These are phyloP conservation scores for Sphaeridia pumilis DNA, from an alignment of 2,888 invertebrate genomes.

Conservation along the genomic window DNA sequence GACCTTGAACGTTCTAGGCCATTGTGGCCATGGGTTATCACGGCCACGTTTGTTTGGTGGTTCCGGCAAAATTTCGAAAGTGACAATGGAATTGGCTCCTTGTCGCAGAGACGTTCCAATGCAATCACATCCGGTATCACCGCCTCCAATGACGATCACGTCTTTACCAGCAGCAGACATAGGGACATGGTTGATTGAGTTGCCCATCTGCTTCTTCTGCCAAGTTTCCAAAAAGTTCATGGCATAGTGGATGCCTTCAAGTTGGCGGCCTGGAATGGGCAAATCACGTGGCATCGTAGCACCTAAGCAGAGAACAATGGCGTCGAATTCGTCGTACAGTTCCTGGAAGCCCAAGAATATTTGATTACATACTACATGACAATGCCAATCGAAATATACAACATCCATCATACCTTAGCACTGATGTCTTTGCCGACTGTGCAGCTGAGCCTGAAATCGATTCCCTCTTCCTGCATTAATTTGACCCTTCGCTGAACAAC, in stretches of 20 bases:
- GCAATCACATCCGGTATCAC: slow-evolving; percentile 92
- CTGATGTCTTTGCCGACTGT: slow-evolving; percentile 85
- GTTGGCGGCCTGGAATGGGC: slow-evolving; percentile 69
- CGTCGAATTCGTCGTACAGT: slow-evolving; percentile 55
- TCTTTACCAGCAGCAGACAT: slow-evolving; percentile 84
- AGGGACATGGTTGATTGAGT: slow-evolving; percentile 43
- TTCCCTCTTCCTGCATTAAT: slow-evolving; percentile 77
- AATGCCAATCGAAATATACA: neutral
- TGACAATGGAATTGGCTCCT: slow-evolving; percentile 82
- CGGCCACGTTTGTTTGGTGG: slow-evolving; percentile 66
- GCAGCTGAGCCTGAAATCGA: slow-evolving; percentile 74
- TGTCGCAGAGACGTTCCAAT: slow-evolving; percentile 89
- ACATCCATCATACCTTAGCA: slow-evolving; percentile 51
- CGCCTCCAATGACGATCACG: slow-evolving; percentile 84
- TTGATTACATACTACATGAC: neutral
- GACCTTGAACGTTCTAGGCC: slow-evolving; percentile 89
- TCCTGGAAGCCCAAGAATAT: slow-evolving; percentile 16
- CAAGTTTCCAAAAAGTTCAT: slow-evolving; percentile 95
- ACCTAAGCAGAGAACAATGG: slow-evolving; percentile 79
- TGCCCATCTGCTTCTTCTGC: slow-evolving; percentile 86
- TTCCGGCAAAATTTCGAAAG: slow-evolving; percentile 93
- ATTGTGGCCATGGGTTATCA: slow-evolving; percentile 99
- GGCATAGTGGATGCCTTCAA: slow-evolving; percentile 90
- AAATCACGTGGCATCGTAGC: slow-evolving; percentile 92
- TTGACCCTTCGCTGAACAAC: slow-evolving; percentile 81